Evolutionary conservation across 2,113 vertebrate species (phyloP).

Genomic region (Neotoma lepida): DNA sequence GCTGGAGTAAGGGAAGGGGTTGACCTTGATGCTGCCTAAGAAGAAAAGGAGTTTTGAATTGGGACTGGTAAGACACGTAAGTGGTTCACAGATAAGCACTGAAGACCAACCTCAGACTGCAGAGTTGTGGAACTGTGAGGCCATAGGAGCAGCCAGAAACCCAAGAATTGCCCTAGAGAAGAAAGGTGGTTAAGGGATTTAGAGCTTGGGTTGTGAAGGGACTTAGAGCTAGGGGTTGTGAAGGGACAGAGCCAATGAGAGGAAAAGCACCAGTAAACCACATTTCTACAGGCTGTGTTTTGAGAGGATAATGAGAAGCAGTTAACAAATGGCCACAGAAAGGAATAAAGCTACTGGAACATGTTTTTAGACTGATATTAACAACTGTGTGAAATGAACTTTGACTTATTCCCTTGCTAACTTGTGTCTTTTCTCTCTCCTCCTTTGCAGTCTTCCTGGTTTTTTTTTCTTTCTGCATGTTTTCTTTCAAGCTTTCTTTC

Average conservation of each 20-base stretch:
- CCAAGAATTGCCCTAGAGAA: neutral
- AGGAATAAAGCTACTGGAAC: neutral
- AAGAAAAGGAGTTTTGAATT: neutral
- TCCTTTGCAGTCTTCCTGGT: neutral
- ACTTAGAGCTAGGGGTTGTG: neutral
- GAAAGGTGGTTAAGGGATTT: neutral
- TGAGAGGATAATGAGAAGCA: neutral
- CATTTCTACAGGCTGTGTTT: neutral
- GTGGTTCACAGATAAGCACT: neutral
- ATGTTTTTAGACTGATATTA: neutral
- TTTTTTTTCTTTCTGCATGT: neutral
- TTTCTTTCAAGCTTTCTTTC: conserved; percentile 1
- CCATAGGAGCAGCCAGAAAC: neutral
- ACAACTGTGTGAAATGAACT: neutral
- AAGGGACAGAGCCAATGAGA: neutral
- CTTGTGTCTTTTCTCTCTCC: neutral
- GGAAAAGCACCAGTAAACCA: neutral
- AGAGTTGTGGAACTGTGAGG: neutral
- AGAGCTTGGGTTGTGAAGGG: neutral
- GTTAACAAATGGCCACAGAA: neutral
- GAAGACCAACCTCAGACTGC: neutral
- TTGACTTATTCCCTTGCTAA: neutral
- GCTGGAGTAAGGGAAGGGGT: neutral
- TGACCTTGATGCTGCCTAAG: neutral
- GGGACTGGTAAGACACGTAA: neutral